Conservation (phyloP, 2,113 vertebrate genomes). For the Salvelinus alpinus region DNA sequence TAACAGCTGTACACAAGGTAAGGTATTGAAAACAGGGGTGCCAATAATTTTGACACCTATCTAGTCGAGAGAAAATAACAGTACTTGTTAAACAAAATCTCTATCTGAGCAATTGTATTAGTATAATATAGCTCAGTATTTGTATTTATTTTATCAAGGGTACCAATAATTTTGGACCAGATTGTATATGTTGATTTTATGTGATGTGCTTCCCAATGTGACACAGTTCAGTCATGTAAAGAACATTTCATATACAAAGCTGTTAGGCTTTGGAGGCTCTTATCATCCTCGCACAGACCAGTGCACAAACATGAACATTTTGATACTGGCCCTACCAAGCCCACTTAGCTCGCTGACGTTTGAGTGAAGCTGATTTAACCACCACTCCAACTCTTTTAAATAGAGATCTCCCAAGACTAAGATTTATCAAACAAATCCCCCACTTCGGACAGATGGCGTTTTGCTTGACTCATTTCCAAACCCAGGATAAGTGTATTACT, state of each 20-base stretch:
- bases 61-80: too few relatives aligned
- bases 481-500: background rate
- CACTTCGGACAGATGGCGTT: slow-evolving; percentile 1
- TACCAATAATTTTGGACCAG: too few relatives aligned
- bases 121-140: too few relatives aligned
- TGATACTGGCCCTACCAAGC: background rate
- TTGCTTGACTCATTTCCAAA: background rate
- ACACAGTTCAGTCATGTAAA: too few relatives aligned
- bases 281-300: background rate
- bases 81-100: too few relatives aligned
- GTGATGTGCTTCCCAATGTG: too few relatives aligned
- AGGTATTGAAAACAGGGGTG: too few relatives aligned
- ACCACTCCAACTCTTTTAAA: slow-evolving; percentile 5
- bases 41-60: too few relatives aligned
- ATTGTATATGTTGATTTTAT: too few relatives aligned
- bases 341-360: slow-evolving; percentile 7
- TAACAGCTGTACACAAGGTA: too few relatives aligned
- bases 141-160: background rate
- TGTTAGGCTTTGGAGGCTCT: background rate
- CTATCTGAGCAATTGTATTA: too few relatives aligned
- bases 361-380: background rate
- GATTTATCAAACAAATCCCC: background rate
- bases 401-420: background rate
- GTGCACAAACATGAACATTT: background rate
- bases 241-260: too few relatives aligned